Conservation (phyloP, 2,888 invertebrate genomes). For the Andrena flavipes region DNA sequence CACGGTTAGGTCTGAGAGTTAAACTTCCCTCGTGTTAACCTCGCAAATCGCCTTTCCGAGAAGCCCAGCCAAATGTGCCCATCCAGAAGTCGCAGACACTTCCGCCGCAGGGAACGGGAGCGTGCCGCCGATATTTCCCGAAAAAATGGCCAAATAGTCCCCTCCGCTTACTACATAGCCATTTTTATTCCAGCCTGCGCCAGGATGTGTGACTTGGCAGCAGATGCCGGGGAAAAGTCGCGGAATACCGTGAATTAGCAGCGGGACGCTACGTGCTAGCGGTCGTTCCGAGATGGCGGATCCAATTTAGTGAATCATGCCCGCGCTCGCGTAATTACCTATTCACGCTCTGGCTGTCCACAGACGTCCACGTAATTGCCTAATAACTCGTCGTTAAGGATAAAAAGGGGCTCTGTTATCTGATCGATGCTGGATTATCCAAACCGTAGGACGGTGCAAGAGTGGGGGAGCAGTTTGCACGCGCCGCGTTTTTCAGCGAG, state of each 20-base stretch:
- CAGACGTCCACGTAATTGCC: constrained; percentile 20
- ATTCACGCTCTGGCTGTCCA: constrained; percentile 44
- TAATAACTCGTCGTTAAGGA: constrained; percentile 33
- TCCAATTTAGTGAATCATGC: constrained; percentile 48
- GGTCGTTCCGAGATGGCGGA: constrained; percentile 49
- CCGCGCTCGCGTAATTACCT: constrained; percentile 57
- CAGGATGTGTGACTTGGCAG: constrained; percentile 61
- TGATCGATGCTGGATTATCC: background rate
- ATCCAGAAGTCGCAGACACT: background rate
- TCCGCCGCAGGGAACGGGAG: background rate
- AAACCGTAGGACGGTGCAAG: no score
- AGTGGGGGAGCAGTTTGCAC: background rate
- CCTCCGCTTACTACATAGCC: background rate
- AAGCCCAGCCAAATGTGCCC: background rate
- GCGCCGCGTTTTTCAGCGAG: no score
- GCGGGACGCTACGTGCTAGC: constrained; percentile 21
- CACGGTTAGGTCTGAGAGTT: background rate
- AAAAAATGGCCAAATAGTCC: background rate
- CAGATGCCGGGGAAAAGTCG: constrained; percentile 9
- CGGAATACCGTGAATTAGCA: constrained; percentile 45
- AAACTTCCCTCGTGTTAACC: background rate
- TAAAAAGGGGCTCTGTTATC: background rate
- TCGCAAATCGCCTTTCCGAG: background rate
- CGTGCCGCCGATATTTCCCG: background rate
- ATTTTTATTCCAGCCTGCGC: constrained; percentile 11